phyloP scores from a whole-genome alignment of 2,797 vertebrate genomes.

The Parauchenoglanis punctatus region DNA sequence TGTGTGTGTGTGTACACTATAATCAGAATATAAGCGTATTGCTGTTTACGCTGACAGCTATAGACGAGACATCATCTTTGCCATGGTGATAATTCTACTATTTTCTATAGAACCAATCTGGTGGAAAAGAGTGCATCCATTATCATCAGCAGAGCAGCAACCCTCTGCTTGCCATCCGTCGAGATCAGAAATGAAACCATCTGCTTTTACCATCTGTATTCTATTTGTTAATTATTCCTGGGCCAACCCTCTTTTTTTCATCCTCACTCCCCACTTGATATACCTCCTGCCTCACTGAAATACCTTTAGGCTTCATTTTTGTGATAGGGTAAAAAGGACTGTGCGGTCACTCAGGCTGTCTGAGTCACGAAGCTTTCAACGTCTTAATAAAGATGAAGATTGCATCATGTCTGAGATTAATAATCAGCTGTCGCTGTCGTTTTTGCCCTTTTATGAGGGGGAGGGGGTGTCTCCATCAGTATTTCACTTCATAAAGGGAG shows the following conservation, averaged over 20 bases:
- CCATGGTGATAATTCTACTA: conserved; percentile 6
- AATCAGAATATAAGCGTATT: conserved; percentile 22
- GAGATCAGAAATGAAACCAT: conserved; percentile 75
- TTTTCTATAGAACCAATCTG: conserved; percentile 10
- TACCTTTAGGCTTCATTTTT: conserved; percentile 37
- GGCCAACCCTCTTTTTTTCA: conserved; percentile 64
- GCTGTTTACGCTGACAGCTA: conserved; percentile 20
- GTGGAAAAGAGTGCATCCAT: conserved; percentile 65
- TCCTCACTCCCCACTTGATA: conserved; percentile 29
- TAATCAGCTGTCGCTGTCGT: conserved; percentile 66
- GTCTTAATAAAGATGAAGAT: conserved; percentile 80
- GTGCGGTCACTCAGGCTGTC: conserved; percentile 42
- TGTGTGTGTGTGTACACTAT: not conserved
- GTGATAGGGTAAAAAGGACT: conserved; percentile 9
- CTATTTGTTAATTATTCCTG: conserved; percentile 74
- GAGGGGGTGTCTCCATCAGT: conserved; percentile 52
- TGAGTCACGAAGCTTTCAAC: conserved; percentile 73
- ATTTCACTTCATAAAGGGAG: conserved; percentile 73
- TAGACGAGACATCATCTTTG: conserved; percentile 29
- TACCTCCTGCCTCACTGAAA: conserved; percentile 18
- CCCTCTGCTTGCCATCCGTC: conserved; percentile 70
- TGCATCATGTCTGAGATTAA: conserved; percentile 73
- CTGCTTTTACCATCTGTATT: conserved; percentile 80
- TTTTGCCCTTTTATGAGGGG: not conserved
- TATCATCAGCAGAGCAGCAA: conserved; percentile 72